Percentiles rank a stretch among this genome's conserved stretches.
Conservation (phyloP, 2,797 vertebrate genomes). For the Lagodon rhomboides region DNA sequence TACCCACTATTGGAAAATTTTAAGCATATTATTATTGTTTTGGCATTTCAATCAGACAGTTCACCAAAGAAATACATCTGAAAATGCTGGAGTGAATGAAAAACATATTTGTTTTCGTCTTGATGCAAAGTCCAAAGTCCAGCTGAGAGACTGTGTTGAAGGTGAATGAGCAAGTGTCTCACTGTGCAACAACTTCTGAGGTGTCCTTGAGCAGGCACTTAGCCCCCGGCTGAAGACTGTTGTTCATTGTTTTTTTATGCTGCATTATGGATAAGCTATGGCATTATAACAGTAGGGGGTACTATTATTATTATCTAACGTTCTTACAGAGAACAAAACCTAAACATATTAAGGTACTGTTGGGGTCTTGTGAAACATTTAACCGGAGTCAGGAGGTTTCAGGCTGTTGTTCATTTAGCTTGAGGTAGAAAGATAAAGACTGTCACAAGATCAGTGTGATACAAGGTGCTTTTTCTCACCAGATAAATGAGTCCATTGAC, state of each 20-base stretch:
- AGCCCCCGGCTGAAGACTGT: not conserved
- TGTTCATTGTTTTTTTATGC: not conserved
- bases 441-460: conserved; percentile 75
- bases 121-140: not conserved
- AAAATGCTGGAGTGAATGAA: not conserved
- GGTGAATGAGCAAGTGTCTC: conserved; percentile 4
- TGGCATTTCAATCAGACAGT: not conserved
- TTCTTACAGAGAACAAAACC: conserved; percentile 8
- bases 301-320: conserved; percentile 36
- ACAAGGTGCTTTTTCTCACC: conserved; percentile 73
- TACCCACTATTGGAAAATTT: not conserved
- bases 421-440: conserved; percentile 69
- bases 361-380: conserved; percentile 46
- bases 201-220: not conserved
- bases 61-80: conserved; percentile 6
- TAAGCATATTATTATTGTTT: not conserved
- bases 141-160: conserved; percentile 15
- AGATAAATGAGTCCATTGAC: conserved; percentile 75
- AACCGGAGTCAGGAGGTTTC: conserved; percentile 63
- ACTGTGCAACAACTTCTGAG: not conserved
- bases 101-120: not conserved
- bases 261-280: not conserved
- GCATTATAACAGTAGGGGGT: not conserved
- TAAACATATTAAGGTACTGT: conserved; percentile 49
- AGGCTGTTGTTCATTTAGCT: conserved; percentile 65